These are phyloP conservation scores for Neodon shergylaensis DNA, from an alignment of 2,113 vertebrate species.

Conservation along the genomic window DNA sequence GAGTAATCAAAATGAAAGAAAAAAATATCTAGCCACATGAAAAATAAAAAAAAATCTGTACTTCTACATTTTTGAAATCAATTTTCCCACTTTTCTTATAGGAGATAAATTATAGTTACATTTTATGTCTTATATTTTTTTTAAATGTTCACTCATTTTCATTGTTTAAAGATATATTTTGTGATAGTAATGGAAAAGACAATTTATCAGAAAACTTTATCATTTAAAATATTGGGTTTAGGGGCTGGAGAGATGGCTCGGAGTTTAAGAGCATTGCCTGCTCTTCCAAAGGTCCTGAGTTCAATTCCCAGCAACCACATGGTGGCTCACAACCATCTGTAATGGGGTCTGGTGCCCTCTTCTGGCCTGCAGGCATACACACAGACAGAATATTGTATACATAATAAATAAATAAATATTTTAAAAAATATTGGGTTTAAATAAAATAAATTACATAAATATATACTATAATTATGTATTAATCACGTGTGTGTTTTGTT, in stretches of 20 bases:
- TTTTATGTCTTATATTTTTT: neutral
- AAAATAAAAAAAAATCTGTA: neutral
- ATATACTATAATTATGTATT: neutral
- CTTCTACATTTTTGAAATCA: neutral
- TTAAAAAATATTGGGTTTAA: neutral
- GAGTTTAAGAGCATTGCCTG: no score
- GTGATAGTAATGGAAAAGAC: neutral
- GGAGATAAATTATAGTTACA: neutral
- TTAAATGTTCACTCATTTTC: neutral
- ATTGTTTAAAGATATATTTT: neutral
- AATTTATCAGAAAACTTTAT: neutral
- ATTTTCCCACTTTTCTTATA: neutral
- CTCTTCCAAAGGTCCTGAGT: no score
- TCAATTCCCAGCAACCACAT: no score
- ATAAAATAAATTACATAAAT: neutral
- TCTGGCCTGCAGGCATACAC: no score
- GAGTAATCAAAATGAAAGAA: neutral
- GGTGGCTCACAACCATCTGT: no score
- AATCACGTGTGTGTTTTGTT: neutral
- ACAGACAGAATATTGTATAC: no score
- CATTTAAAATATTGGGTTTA: neutral
- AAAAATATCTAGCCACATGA: neutral
- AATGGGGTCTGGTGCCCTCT: no score
- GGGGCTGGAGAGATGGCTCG: no score
- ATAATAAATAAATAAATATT: no score